Conservation (phyloP, 1,140 invertebrate genomes). For the Brevipalpus yothersi region DNA sequence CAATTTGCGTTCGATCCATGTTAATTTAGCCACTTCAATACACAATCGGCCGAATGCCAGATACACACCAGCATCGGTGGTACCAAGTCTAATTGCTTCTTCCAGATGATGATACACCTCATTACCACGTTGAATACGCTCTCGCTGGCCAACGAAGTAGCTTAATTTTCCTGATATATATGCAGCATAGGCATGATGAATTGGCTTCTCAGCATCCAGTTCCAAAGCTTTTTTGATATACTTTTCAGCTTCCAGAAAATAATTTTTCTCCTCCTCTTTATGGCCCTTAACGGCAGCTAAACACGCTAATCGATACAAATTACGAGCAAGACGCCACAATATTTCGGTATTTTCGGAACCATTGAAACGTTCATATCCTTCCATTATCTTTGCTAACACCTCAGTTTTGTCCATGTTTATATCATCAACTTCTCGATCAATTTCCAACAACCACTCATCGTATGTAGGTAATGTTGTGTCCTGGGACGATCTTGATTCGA, state of each 20-base stretch:
- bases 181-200: not conserved
- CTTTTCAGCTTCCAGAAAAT: not conserved
- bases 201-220: not conserved
- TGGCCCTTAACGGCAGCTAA: not conserved
- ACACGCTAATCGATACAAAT: not conserved
- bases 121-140: not conserved
- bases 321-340: not conserved
- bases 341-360: not conserved
- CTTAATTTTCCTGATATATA: not conserved
- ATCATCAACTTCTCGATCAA: not conserved
- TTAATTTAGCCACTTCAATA: conserved; percentile 22
- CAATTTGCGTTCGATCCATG: conserved; percentile 43
- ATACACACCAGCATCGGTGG: not conserved
- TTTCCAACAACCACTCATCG: not conserved
- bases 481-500: too few relatives aligned
- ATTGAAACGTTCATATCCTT: not conserved
- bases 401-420: not conserved
- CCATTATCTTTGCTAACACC: not conserved
- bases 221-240: conserved; percentile 1
- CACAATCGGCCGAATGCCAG: conserved; percentile 2
- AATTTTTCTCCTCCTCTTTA: not conserved
- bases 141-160: not conserved
- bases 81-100: not conserved
- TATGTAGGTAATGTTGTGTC: not conserved
- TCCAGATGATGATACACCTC: conserved; percentile 1